These are phyloP conservation scores for Argyresthia albistria DNA, from an alignment of 2,888 invertebrate genomes.

Conservation along the genomic window DNA sequence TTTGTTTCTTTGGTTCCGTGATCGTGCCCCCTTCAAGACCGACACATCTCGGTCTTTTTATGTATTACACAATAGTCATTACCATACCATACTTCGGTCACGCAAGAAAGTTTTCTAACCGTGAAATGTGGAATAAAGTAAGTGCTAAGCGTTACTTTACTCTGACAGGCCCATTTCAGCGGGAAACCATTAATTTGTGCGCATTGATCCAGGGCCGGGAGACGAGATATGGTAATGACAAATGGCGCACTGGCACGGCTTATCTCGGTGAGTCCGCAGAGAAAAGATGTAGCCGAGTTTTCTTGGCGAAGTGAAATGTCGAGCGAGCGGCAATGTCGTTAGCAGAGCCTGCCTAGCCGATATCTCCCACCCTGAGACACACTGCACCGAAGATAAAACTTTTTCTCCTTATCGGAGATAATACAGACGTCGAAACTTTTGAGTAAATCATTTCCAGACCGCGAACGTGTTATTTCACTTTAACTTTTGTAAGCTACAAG, in stretches of 20 bases:
- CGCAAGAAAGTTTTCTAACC: slow-evolving; percentile 18
- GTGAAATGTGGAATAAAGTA: background rate
- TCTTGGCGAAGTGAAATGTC: slow-evolving; percentile 38
- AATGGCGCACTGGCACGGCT: slow-evolving; percentile 37
- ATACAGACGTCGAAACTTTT: slow-evolving; percentile 21
- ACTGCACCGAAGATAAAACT: slow-evolving; percentile 18
- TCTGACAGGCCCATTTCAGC: slow-evolving; percentile 5
- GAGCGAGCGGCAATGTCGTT: slow-evolving; percentile 32
- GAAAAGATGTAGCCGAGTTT: slow-evolving; percentile 40
- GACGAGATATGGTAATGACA: slow-evolving; percentile 49
- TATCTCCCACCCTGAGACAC: slow-evolving; percentile 27
- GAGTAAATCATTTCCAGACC: slow-evolving; percentile 13
- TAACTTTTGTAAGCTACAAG: too few relatives aligned
- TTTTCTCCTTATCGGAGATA: slow-evolving; percentile 24
- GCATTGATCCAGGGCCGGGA: slow-evolving; percentile 19
- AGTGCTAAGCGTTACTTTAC: slow-evolving; percentile 1
- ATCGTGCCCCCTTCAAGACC: slow-evolving; percentile 10
- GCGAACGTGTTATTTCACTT: background rate
- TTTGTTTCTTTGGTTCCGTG: slow-evolving; percentile 8
- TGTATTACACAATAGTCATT: slow-evolving; percentile 30
- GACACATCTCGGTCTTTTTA: slow-evolving; percentile 17
- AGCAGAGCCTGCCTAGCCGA: slow-evolving; percentile 35
- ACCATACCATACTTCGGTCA: slow-evolving; percentile 35
- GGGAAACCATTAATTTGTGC: slow-evolving; percentile 24
- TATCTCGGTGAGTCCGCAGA: slow-evolving; percentile 35